Evolutionary conservation across 2,888 invertebrate genomes (phyloP).

Genomic region (Mesorhabditis belari): DNA sequence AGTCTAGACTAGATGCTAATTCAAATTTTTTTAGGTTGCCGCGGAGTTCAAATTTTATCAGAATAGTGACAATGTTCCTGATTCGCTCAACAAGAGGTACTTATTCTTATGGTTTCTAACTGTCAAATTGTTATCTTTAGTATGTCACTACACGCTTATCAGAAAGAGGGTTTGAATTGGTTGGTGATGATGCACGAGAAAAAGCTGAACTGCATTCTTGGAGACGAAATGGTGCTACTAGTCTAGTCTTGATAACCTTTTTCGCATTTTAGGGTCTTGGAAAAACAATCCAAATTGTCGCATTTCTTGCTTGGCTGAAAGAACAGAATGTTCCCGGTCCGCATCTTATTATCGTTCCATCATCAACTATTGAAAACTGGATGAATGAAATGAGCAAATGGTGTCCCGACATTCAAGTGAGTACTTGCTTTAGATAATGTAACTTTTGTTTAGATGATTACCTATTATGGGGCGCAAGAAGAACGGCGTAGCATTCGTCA

Average conservation of each 20-base stretch:
- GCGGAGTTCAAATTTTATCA: background rate
- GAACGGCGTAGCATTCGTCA: slow-evolving; percentile 35
- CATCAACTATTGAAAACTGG: slow-evolving; percentile 76
- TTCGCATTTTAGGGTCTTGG: slow-evolving; percentile 65
- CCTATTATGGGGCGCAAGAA: slow-evolving; percentile 46
- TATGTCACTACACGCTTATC: slow-evolving; percentile 38
- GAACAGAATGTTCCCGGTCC: slow-evolving; percentile 67
- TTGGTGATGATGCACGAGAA: slow-evolving; percentile 44
- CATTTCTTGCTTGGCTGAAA: slow-evolving; percentile 80
- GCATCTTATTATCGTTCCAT: slow-evolving; percentile 89
- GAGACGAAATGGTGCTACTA: slow-evolving; percentile 78
- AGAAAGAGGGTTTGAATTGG: slow-evolving; percentile 42
- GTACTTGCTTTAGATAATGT: background rate
- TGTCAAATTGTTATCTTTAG: background rate
- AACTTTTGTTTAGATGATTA: slow-evolving; percentile 22
- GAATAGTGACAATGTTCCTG: background rate
- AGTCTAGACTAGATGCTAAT: background rate
- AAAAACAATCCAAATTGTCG: slow-evolving; percentile 87
- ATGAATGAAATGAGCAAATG: slow-evolving; percentile 37
- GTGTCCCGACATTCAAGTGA: slow-evolving; percentile 35
- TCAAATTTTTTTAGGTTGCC: background rate
- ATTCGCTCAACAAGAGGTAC: background rate
- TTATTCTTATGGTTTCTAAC: background rate
- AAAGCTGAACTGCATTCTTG: slow-evolving; percentile 78
- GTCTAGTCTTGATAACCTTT: slow-evolving; percentile 52